A percentile compares a stretch with the other conserved stretches of the same genome.
phyloP scores from a whole-genome alignment of 1,140 invertebrate species.

The Thalassaphorura encarpata region DNA sequence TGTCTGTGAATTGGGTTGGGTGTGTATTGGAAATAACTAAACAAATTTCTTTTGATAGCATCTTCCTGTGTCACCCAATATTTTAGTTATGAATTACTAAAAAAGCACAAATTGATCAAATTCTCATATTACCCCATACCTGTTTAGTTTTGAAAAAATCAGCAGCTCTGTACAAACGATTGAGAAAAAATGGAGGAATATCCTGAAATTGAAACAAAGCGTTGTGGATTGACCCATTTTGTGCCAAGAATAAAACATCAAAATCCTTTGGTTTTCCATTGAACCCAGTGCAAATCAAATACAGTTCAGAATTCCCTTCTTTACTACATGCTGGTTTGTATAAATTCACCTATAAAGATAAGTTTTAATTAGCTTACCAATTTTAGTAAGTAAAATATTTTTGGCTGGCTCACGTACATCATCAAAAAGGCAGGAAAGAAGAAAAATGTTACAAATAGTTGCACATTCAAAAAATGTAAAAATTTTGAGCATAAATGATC shows the following conservation, averaged over 20 bases:
- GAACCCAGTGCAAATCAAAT: conserved; percentile 66
- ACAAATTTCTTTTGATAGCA: background rate
- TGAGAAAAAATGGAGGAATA: background rate
- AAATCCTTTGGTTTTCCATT: conserved; percentile 37
- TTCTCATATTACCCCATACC: background rate
- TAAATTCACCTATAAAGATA: conserved; percentile 42
- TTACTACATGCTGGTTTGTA: conserved; percentile 87
- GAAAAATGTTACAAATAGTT: conserved; percentile 65
- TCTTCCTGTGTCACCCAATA: background rate
- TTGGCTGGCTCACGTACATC: conserved; percentile 42
- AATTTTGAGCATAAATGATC: conserved; percentile 78
- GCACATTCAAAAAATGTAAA: conserved; percentile 82
- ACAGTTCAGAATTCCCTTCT: conserved; percentile 87
- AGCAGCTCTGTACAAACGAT: background rate
- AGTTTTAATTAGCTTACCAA: too few species aligned
- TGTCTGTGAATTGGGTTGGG: too few species aligned
- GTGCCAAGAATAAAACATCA: background rate
- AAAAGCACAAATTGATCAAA: background rate
- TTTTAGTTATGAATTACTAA: background rate
- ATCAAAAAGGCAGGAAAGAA: conserved; percentile 63
- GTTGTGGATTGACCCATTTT: background rate
- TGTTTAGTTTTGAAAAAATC: background rate
- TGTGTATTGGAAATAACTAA: too few species aligned
- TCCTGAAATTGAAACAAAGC: background rate
- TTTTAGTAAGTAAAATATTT: conserved; percentile 2